These are phyloP conservation scores for Chroicocephalus ridibundus DNA, from an alignment of 2,113 vertebrate species.

Conservation along the genomic window DNA sequence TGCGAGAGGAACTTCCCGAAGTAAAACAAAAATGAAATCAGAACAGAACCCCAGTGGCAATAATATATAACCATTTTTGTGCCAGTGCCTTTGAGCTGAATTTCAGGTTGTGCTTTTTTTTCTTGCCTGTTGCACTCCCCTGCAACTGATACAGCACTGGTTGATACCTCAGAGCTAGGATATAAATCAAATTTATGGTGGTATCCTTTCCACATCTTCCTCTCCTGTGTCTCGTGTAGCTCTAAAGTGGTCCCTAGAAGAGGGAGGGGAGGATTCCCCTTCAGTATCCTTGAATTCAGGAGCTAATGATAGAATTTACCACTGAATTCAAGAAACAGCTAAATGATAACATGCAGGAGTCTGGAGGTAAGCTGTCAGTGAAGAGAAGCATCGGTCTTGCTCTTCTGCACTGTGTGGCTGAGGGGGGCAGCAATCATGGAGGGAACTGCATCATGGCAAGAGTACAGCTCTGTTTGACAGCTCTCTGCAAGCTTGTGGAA, in stretches of 20 bases:
- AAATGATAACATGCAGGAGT: accelerated
- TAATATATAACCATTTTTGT: not conserved
- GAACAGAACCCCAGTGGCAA: not conserved
- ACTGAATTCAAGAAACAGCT: not conserved
- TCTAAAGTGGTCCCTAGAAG: not conserved
- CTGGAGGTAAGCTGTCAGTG: not conserved
- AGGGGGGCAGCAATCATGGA: not conserved
- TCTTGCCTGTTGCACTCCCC: not conserved
- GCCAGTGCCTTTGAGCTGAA: not conserved
- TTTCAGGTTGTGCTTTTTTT: not conserved
- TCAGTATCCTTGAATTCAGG: not conserved
- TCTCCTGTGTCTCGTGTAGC: not conserved
- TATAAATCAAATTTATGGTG: not conserved
- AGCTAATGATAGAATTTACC: not conserved
- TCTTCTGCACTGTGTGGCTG: not conserved
- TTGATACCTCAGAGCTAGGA: not conserved
- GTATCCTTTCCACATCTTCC: not conserved
- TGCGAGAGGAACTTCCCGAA: not conserved
- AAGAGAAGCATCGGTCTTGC: not conserved
- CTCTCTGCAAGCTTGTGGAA: not conserved
- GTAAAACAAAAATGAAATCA: not conserved
- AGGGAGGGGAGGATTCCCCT: not conserved
- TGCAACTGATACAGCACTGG: not conserved
- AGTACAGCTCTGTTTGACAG: not conserved
- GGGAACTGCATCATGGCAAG: accelerated